phyloP scores from a whole-genome alignment of 1,140 invertebrate genomes.

The Hycleus cichorii region DNA sequence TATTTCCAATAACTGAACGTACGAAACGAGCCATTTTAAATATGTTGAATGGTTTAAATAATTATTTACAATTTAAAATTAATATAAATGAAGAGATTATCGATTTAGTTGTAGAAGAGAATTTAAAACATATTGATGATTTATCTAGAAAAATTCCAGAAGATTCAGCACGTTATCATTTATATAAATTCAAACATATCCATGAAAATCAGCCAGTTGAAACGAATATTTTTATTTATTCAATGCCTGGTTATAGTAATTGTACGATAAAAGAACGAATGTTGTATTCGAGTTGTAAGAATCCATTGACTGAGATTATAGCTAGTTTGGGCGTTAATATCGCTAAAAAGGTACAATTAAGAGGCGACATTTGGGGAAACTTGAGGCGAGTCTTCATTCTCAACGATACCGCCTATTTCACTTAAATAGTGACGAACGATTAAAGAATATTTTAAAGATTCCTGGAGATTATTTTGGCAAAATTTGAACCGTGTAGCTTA shows the following conservation, averaged over 20 bases:
- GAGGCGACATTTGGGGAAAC: too few relatives aligned
- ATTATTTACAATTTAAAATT: constrained; percentile 73
- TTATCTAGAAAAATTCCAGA: constrained; percentile 71
- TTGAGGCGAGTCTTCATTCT: too few relatives aligned
- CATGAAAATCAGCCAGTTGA: constrained; percentile 53
- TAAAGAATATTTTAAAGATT: too few relatives aligned
- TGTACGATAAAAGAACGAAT: constrained; percentile 94
- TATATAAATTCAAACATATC: constrained; percentile 85
- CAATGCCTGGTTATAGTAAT: constrained; percentile 84
- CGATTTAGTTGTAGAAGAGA: constrained; percentile 58
- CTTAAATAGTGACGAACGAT: too few relatives aligned
- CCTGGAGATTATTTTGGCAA: too few relatives aligned
- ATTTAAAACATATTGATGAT: constrained; percentile 50
- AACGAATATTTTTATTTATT: constrained; percentile 96
- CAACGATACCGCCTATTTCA: too few relatives aligned
- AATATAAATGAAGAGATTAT: constrained; percentile 72
- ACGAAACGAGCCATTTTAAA: constrained; percentile 68
- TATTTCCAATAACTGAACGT: constrained; percentile 83
- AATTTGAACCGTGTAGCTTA: too few relatives aligned
- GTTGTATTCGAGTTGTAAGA: constrained; percentile 96
- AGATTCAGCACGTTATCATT: constrained; percentile 83
- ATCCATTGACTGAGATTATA: constrained; percentile 73
- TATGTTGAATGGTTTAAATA: constrained; percentile 55
- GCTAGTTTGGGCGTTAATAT: constrained; percentile 68
- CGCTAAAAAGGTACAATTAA: constrained; percentile 65